Evolutionary conservation across 2,113 vertebrate species (phyloP).

Genomic region (Phalacrocorax pelagicus): DNA sequence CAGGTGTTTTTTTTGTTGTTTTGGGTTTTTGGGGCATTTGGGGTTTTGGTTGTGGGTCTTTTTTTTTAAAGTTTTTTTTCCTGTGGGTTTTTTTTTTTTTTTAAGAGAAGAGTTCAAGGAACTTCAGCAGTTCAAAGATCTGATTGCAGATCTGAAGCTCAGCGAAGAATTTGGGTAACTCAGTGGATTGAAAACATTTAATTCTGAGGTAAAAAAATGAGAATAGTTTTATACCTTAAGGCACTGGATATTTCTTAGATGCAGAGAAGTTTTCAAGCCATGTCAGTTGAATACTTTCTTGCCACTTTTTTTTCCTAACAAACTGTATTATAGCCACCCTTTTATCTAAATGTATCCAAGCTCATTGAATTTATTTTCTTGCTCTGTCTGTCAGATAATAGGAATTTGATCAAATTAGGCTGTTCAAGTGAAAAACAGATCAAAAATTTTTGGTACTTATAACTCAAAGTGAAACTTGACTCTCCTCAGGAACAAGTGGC

Average conservation of each 20-base stretch:
- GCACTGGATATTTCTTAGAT: neutral
- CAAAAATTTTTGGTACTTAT: neutral
- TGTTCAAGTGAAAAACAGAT: neutral
- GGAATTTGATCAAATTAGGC: neutral
- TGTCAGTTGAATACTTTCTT: neutral
- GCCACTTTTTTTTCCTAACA: neutral
- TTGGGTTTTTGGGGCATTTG: too few relatives aligned
- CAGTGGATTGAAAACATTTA: too few relatives aligned
- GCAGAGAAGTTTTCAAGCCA: neutral
- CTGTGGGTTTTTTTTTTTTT: too few relatives aligned
- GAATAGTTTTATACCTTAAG: too few relatives aligned
- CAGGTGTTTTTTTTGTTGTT: neutral
- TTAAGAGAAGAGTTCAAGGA: too few relatives aligned
- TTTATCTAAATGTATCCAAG: neutral
- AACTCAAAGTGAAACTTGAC: neutral
- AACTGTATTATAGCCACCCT: neutral
- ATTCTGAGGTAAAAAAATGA: too few relatives aligned
- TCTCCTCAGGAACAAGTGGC: rapidly evolving
- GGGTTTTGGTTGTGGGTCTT: too few relatives aligned
- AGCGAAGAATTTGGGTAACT: too few relatives aligned
- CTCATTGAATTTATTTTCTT: neutral
- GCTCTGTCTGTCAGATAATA: neutral
- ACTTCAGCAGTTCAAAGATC: too few relatives aligned
- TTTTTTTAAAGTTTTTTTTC: too few relatives aligned
- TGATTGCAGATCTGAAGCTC: too few relatives aligned